Evolutionary conservation across 2,797 vertebrate genomes (phyloP), one percentile per base, ranked within the genome.

Genomic region (Nyctibius grandis): DNA sequence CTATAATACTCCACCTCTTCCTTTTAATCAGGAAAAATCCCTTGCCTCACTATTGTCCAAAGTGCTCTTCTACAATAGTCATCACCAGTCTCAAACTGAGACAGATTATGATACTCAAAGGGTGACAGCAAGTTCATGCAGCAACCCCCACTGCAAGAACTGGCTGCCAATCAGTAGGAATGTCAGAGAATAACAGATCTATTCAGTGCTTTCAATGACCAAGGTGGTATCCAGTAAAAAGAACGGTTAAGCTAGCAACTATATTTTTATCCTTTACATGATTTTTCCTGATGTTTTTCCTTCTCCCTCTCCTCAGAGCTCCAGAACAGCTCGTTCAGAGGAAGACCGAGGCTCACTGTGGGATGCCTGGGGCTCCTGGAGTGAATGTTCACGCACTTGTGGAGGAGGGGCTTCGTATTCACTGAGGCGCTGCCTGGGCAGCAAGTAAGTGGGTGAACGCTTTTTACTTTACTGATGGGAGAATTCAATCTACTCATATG

Each of bases 281-380:
- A 6, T 48, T 79, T 72, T 51, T 69, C 12, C 56, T 86, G 13
- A 31, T 12, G 68, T 53, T 77, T 61, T 78, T 33, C 17, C 40
- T 75, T 86, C 28, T 80, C 8, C 89, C 57, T 93, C 50, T 97
- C 22, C 44, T 61, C 93, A 99, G 99, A 99, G 98, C 96, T 99
- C 98, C 17, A 98, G 99, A 97, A 99, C 98, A 26, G 98, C 99
- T n/a, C 98, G 99, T 36, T 99, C 99, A 0, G 99, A 99, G 77
- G 99, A 99, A 97, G 99, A 99, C 96, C 97, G 97, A 31, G 99
- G 99, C 69, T 98, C 98, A 0, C 97, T 99, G 74, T 99, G 99
- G 99, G 99, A 99, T 14, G 99, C 99, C 85, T 99, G 99, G 99
- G 99, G 99, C 40, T 98, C 98, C 0, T 99, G 99, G 99, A 99